These are phyloP conservation scores for Euplagia quadripunctaria DNA, from an alignment of 2,888 invertebrate species.

Conservation along the genomic window DNA sequence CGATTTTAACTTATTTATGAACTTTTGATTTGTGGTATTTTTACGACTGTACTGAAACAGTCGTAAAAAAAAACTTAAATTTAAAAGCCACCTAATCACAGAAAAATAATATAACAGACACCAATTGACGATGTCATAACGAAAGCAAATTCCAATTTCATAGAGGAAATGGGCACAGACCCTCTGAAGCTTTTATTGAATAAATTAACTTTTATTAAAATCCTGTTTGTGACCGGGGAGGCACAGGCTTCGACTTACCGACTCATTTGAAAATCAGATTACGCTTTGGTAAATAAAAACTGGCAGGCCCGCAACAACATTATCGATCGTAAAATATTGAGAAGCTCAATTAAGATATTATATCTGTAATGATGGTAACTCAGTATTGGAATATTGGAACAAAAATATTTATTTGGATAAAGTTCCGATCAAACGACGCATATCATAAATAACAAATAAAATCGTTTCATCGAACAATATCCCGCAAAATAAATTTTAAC, in stretches of 20 bases:
- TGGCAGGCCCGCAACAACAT: slow-evolving; percentile 40
- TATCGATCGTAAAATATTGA: slow-evolving; percentile 39
- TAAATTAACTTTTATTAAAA: slow-evolving; percentile 84
- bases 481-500: too few species aligned
- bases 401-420: neutral
- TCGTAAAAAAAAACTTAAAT: neutral
- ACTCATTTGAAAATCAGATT: slow-evolving; percentile 71
- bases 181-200: slow-evolving; percentile 78
- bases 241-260: slow-evolving; percentile 63
- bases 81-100: neutral
- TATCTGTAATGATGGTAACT: slow-evolving; percentile 13
- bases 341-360: slow-evolving; percentile 28
- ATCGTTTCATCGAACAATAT: too few species aligned
- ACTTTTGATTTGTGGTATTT: too few species aligned
- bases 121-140: slow-evolving; percentile 58
- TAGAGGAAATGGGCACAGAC: slow-evolving; percentile 58
- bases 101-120: slow-evolving; percentile 32
- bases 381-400: neutral
- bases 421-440: too few species aligned
- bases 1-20: too few species aligned
- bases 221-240: slow-evolving; percentile 73
- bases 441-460: too few species aligned
- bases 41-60: neutral
- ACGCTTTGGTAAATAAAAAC: slow-evolving; percentile 67
- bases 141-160: slow-evolving; percentile 61